Base-by-base conservation (phyloP, 1,140 invertebrate species). In the Hydropsyche tenuis region DNA sequence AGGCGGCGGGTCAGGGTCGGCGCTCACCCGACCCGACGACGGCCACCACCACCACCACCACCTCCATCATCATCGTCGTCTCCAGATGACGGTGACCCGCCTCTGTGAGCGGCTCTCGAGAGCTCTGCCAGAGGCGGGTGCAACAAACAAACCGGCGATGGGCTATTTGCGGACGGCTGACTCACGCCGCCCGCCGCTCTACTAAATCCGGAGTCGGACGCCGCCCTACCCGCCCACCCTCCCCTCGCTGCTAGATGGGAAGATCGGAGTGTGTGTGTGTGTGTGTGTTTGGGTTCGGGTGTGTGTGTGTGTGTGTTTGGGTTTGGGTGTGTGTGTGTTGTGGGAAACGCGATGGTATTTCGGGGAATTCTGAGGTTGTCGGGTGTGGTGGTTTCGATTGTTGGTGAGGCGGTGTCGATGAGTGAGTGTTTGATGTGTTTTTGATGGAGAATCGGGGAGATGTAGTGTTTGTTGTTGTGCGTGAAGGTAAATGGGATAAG, bases 171-270 rank as follows among this genome's bases (percentile, higher is more conserved):
- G 73, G 42, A 18, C 14, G 16, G 18, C 43, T 75, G 64, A 75
- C 45, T 68, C 69, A 68, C 66, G 25, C 60, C 48, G 18, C 23
- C 37, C 16, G 5, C 51, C 43, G 69, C 18, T 69, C 25, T 20
- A 56, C 73, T 75, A 75, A 65, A 75, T 71, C 69, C 68, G 73
- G 73, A 65, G 3, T 27, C 42, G 63, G 14, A 64, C 43, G 37
- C 62, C 30, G 25, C 69, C 53, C 53, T 48, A 9, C 30, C 30
- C 30, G 3, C 30, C 9, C 30, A 22, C 64, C 42, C n/a, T 20
- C 62, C 71, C 62, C 71, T 16, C 68, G 23, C 5, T 46, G 68
- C 14, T 43, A 46, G n/a, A n/a, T n/a, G n/a, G n/a, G n/a, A n/a
- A n/a, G n/a, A n/a, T n/a, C n/a, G n/a, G n/a, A n/a, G n/a, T n/a